Evolutionary conservation across 1,140 invertebrate species (phyloP), one percentile per base, ranked within the genome.

Genomic region (Aphaenogaster ashmeadi): DNA sequence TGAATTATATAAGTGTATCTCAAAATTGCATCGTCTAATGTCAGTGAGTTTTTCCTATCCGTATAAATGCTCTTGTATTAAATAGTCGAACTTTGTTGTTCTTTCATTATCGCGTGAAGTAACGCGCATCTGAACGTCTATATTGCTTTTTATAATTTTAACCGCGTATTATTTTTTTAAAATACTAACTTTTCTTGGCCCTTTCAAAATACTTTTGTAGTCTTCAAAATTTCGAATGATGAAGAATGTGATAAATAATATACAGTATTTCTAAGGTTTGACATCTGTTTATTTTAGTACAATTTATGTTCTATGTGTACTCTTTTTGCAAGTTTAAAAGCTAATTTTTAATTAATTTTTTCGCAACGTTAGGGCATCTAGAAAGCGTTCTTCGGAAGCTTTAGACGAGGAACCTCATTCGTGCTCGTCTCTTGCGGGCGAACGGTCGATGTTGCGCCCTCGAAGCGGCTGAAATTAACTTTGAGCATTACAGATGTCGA

Each of bases 401-500:
- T 71, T 21, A 69, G 11, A 44, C 44, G 64, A 64, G 27, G 33
- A 67, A 44, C 38, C 64, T 81, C 56, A 62, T 54, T 7, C 36
- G 9, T 33, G 47, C 8, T 75, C 33, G 58, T 36, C 86, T 88
- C 75, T 88, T 86, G 89, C 62, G 80, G 69, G 33, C 56, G 60
- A 89, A 77, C 78, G 56, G 62, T 90, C 86, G 64, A 79, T 79
- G 89, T 75, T 88, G 87, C 47, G 58, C 87, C 71, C 83, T 91
- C 90, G 89, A 89, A 92, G 79, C 78, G 69, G 85, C 84, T 91
- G 90, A 94, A 93, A 94, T 94, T 94, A 94, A 93, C 94, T 94
- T 92, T 94, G 90, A 94, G 93, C 91, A 92, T 94, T 94, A 94
- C 94, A 94, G 91, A 94, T 94, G 94, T 94, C 91, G 93, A 92